phyloP scores from a whole-genome alignment of 2,113 vertebrate genomes.

The Abramis brama region DNA sequence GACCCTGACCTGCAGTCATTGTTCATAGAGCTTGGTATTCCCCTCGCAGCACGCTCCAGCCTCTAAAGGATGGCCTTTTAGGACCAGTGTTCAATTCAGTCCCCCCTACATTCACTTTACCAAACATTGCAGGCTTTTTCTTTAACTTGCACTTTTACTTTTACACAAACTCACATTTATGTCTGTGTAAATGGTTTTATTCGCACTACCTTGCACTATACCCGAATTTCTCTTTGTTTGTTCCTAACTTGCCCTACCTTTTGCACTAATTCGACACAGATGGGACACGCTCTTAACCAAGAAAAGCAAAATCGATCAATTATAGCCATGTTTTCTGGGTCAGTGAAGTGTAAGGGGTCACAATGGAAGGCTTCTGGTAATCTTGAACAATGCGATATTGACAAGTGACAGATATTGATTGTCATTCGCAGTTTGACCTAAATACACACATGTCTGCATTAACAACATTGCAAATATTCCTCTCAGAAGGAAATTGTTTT shows the following conservation, averaged over 20 bases:
- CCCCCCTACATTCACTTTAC: conserved; percentile 38
- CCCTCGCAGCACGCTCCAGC: conserved; percentile 73
- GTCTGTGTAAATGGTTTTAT: neutral
- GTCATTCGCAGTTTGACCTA: conserved; percentile 11
- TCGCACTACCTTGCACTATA: neutral
- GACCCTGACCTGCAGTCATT: conserved; percentile 76
- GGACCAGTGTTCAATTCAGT: conserved; percentile 49
- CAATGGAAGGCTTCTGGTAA: neutral
- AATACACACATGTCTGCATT: neutral
- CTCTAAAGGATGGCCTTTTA: conserved; percentile 63
- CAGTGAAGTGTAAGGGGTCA: conserved; percentile 4
- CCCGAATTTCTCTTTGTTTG: neutral
- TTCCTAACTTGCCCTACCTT: conserved; percentile 3
- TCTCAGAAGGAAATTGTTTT: neutral
- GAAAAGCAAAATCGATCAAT: neutral
- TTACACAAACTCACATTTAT: neutral
- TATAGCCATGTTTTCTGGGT: neutral
- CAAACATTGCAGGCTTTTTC: conserved; percentile 26
- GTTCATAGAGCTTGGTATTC: conserved; percentile 80
- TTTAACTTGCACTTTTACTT: conserved; percentile 20
- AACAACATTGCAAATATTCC: neutral
- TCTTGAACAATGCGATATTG: neutral
- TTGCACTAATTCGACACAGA: conserved; percentile 3
- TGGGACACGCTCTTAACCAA: neutral
- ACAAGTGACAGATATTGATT: neutral